Evolutionary conservation across 1,140 invertebrate genomes (phyloP).

Genomic region (Lycorma delicatula): DNA sequence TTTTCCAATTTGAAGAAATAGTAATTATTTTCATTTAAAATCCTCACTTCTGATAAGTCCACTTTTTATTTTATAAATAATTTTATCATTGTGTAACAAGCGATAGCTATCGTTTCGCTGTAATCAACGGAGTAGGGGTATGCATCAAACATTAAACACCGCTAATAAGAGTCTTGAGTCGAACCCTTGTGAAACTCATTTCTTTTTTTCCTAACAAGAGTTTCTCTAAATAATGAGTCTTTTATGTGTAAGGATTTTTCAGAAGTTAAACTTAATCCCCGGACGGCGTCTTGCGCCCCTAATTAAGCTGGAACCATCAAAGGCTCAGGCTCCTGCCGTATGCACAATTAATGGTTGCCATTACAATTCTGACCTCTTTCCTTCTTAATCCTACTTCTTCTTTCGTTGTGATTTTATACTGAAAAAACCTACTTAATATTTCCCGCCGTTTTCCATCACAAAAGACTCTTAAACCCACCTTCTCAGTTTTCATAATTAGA

Average conservation of each 20-base stretch:
- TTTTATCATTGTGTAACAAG: too few relatives aligned
- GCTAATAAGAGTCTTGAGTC: neutral
- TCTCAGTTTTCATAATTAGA: slow-evolving; percentile 21
- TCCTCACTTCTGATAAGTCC: too few relatives aligned
- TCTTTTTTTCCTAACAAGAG: slow-evolving; percentile 4
- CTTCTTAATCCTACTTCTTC: slow-evolving; percentile 1
- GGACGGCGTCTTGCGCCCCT: neutral
- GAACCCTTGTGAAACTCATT: slow-evolving; percentile 2
- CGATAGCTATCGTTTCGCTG: too few relatives aligned
- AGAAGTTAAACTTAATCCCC: slow-evolving; percentile 6
- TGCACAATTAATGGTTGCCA: slow-evolving; percentile 16
- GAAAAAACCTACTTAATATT: slow-evolving; percentile 21
- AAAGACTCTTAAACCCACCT: slow-evolving; percentile 21
- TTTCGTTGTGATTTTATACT: neutral
- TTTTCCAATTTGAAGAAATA: too few relatives aligned
- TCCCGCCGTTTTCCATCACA: slow-evolving; percentile 20
- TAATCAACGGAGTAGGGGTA: neutral
- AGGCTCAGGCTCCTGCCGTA: slow-evolving; percentile 1
- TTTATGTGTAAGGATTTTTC: slow-evolving; percentile 7
- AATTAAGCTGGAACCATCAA: slow-evolving; percentile 1
- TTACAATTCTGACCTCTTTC: slow-evolving; percentile 12
- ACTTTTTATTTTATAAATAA: too few relatives aligned
- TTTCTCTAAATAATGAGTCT: slow-evolving; percentile 6
- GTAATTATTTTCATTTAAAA: too few relatives aligned
- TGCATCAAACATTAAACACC: slow-evolving; percentile 6